phyloP scores from a whole-genome alignment of 2,888 invertebrate species.

The Pachydiplax longipennis region DNA sequence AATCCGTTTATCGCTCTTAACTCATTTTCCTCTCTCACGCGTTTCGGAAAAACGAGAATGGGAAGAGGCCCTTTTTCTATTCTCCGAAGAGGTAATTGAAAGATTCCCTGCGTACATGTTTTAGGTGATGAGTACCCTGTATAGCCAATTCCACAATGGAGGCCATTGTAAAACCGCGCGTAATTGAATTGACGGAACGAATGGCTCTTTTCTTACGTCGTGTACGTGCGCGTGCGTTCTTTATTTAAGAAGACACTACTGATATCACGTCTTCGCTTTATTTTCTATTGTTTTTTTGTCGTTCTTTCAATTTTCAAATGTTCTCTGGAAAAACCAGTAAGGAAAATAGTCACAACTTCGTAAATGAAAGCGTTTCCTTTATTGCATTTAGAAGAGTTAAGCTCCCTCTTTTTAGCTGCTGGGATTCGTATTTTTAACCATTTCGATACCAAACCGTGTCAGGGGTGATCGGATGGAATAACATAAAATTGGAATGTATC shows the following conservation, averaged over 20 bases:
- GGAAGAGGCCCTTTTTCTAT: background rate
- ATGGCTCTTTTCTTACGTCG: background rate
- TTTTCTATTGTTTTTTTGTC: background rate
- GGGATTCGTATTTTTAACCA: too few species aligned
- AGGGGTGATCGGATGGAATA: too few species aligned
- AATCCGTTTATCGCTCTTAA: background rate
- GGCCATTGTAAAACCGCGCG: background rate
- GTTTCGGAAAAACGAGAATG: too few species aligned
- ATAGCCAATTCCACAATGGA: background rate
- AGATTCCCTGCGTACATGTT: background rate
- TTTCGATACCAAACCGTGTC: too few species aligned
- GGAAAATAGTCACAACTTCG: background rate
- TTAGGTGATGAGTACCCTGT: background rate
- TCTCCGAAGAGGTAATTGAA: background rate
- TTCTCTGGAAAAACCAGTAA: background rate
- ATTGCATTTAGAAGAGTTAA: background rate
- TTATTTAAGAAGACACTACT: background rate
- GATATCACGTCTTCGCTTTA: background rate
- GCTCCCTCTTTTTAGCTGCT: too few species aligned
- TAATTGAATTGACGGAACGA: slow-evolving; percentile 2
- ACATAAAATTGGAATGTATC: too few species aligned
- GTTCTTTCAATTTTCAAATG: too few species aligned
- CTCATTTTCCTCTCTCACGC: background rate
- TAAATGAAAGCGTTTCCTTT: background rate
- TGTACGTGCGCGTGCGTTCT: background rate